Percentiles rank a stretch among this genome's conserved stretches.
phyloP scores from a whole-genome alignment of 2,113 vertebrate species.

The Garra rufa region DNA sequence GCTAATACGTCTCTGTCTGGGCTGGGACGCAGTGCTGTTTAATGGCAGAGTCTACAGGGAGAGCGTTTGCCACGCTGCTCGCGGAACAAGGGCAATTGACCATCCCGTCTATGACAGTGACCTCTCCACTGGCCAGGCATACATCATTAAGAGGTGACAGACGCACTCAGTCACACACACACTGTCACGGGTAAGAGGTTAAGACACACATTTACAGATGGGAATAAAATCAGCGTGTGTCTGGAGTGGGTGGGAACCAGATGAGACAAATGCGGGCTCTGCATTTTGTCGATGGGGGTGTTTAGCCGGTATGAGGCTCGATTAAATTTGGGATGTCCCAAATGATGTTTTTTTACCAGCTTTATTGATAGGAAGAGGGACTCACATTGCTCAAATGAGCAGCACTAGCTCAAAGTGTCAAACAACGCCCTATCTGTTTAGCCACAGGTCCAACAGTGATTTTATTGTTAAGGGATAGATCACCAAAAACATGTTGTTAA shows the following conservation, averaged over 20 bases:
- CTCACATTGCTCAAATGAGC: neutral
- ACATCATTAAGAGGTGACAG: conserved; percentile 75
- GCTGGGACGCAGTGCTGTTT: conserved; percentile 69
- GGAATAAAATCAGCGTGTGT: conserved; percentile 41
- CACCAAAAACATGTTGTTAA: neutral
- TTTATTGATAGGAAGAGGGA: neutral
- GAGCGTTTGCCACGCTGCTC: conserved; percentile 71
- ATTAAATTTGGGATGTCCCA: neutral
- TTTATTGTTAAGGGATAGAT: neutral
- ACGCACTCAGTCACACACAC: conserved; percentile 26
- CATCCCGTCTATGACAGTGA: conserved; percentile 77
- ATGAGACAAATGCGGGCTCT: neutral
- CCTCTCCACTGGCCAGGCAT: conserved; percentile 71
- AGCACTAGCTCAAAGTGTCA: neutral
- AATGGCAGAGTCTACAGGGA: conserved; percentile 62
- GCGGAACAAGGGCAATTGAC: conserved; percentile 74
- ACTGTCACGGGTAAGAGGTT: conserved; percentile 20
- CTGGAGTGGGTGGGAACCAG: conserved; percentile 21
- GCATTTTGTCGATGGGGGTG: neutral
- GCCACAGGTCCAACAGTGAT: conserved; percentile 5
- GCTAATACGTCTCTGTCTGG: conserved; percentile 80
- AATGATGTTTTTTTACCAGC: neutral
- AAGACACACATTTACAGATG: conserved; percentile 26
- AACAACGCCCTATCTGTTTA: neutral
- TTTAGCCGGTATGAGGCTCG: neutral